These are phyloP conservation scores for Chymomyza fuscimana DNA, from an alignment of 2,888 invertebrate species.

Conservation along the genomic window DNA sequence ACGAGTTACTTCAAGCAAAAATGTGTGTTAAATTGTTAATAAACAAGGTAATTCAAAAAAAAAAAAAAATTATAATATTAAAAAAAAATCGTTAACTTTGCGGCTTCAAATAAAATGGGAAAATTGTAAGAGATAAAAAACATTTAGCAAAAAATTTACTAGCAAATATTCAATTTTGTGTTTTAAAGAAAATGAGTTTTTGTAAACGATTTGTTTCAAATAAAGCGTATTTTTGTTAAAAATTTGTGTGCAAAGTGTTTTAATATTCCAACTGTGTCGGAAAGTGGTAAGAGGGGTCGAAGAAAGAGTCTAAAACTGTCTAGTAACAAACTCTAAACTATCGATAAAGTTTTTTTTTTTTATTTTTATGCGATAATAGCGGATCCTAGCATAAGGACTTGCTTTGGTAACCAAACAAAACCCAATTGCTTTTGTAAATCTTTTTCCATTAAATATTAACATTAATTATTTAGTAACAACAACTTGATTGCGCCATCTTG, in stretches of 20 bases:
- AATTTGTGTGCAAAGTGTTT: not conserved
- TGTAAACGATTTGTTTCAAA: conserved; percentile 53
- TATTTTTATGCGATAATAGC: too few relatives aligned
- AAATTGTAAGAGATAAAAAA: conserved; percentile 21
- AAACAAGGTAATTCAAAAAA: too few relatives aligned
- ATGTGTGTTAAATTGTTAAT: conserved; percentile 63
- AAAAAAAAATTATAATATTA: conserved; percentile 42
- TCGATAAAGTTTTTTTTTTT: too few relatives aligned
- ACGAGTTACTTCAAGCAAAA: conserved; percentile 52
- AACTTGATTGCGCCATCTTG: too few relatives aligned
- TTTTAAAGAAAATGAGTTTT: conserved; percentile 13
- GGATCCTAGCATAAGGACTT: too few relatives aligned
- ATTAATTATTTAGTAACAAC: too few relatives aligned
- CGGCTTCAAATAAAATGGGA: conserved; percentile 60
- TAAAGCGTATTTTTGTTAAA: conserved; percentile 74
- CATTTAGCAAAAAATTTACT: conserved; percentile 43
- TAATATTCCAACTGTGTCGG: not conserved
- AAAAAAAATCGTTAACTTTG: conserved; percentile 51
- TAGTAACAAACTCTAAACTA: too few relatives aligned
- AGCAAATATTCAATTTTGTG: conserved; percentile 14
- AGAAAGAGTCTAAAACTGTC: too few relatives aligned
- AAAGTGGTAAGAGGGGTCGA: too few relatives aligned
- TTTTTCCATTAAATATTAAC: too few relatives aligned
- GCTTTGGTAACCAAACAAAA: too few relatives aligned
- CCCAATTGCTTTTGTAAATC: too few relatives aligned